Percentiles rank a stretch among this genome's conserved stretches.
Conservation (phyloP, 1,140 invertebrate genomes). For the Hylaeus volcanicus region DNA sequence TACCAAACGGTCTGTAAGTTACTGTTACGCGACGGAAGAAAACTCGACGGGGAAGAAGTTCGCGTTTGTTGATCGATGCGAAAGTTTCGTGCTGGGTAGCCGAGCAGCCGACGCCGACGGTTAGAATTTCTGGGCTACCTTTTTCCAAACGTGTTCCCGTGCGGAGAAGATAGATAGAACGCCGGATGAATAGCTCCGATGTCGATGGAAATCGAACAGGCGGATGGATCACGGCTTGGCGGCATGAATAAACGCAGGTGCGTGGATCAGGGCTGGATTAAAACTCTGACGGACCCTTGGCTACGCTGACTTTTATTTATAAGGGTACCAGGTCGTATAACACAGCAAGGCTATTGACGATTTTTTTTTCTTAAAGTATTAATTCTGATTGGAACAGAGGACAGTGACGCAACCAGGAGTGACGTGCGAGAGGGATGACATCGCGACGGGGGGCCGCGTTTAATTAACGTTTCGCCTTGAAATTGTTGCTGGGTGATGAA, state of each 20-base stretch:
- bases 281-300: too few relatives aligned
- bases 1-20: neutral
- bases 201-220: conserved; percentile 16
- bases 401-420: neutral
- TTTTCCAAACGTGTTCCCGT: neutral
- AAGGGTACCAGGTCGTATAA: too few relatives aligned
- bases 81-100: conserved; percentile 6
- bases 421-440: neutral
- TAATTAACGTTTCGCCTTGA: conserved; percentile 14
- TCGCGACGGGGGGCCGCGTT: neutral
- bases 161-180: conserved; percentile 2
- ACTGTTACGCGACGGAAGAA: neutral
- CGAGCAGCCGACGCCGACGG: neutral
- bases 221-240: neutral
- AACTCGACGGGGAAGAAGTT: neutral
- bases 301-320: too few relatives aligned
- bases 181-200: conserved; percentile 20
- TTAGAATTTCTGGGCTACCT: neutral
- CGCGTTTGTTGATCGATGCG: conserved; percentile 11
- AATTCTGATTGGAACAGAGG: neutral
- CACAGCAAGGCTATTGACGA: too few relatives aligned
- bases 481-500: neutral
- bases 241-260: conserved; percentile 3
- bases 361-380: too few relatives aligned
- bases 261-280: neutral